Evolutionary conservation across 1,140 invertebrate genomes (phyloP).

Genomic region (Neodiprion pinetum): DNA sequence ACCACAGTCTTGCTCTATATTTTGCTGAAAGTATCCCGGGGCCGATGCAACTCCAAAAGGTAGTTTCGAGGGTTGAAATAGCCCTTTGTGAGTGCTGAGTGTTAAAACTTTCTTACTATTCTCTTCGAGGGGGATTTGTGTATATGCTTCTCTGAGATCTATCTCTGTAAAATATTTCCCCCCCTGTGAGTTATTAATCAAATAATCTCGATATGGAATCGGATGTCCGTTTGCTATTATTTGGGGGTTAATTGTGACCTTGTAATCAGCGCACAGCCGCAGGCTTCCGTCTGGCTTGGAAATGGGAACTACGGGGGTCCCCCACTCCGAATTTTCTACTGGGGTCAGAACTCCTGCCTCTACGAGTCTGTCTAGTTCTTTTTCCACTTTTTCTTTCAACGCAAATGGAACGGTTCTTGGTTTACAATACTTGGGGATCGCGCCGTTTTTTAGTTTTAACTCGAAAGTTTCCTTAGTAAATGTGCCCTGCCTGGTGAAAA

Average conservation of each 20-base stretch:
- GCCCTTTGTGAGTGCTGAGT: too few species aligned
- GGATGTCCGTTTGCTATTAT: neutral
- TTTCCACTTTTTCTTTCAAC: constrained; percentile 42
- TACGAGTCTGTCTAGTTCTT: constrained; percentile 43
- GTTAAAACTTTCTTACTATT: constrained; percentile 37
- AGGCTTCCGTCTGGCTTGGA: constrained; percentile 51
- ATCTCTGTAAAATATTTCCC: too few species aligned
- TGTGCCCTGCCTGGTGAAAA: constrained; percentile 10
- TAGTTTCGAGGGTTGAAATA: too few species aligned
- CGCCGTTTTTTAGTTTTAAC: constrained; percentile 17
- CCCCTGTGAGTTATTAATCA: too few species aligned
- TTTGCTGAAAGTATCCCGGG: too few species aligned
- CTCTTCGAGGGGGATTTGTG: too few species aligned
- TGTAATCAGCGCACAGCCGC: constrained; percentile 60
- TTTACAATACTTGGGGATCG: constrained; percentile 36
- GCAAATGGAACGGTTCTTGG: constrained; percentile 45
- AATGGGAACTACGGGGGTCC: constrained; percentile 28
- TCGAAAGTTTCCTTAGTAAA: constrained; percentile 11
- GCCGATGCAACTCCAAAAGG: too few species aligned
- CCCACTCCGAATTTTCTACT: constrained; percentile 57
- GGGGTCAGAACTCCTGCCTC: constrained; percentile 43
- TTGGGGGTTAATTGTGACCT: constrained; percentile 44
- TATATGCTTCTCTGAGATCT: too few species aligned
- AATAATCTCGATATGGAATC: constrained; percentile 14
- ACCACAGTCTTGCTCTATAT: constrained; percentile 20